These are phyloP conservation scores for Temnothorax nylanderi DNA, from an alignment of 1,140 invertebrate species.

Conservation along the genomic window DNA sequence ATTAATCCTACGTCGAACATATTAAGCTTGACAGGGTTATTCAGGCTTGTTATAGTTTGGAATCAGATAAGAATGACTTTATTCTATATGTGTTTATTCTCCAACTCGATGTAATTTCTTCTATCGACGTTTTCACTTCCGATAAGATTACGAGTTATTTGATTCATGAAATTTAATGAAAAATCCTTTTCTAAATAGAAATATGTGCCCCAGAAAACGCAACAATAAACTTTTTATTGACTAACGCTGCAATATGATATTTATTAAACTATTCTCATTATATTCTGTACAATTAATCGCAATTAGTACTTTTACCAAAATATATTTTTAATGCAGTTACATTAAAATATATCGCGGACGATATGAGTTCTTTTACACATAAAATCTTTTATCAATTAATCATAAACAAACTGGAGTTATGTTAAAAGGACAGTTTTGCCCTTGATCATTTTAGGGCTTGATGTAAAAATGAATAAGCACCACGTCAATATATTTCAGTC, in stretches of 20 bases:
- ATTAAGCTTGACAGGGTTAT: slow-evolving; percentile 51
- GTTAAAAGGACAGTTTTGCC: background rate
- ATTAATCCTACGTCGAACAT: slow-evolving; percentile 48
- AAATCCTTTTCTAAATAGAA: background rate
- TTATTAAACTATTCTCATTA: background rate
- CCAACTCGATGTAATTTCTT: background rate
- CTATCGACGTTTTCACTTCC: background rate
- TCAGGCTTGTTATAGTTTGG: slow-evolving; percentile 41
- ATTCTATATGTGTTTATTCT: background rate
- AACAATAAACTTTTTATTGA: background rate
- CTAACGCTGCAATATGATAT: background rate
- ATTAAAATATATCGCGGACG: background rate
- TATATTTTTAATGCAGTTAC: background rate
- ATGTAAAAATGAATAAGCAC: background rate
- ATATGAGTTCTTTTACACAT: background rate
- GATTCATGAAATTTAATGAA: slow-evolving; percentile 14
- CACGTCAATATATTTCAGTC: background rate
- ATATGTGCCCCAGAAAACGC: background rate
- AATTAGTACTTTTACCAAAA: background rate
- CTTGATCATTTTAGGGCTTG: background rate
- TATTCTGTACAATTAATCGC: background rate
- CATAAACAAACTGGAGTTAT: background rate
- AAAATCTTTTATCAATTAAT: background rate
- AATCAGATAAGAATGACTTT: slow-evolving; percentile 15
- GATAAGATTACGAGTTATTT: slow-evolving; percentile 13